phyloP scores from a whole-genome alignment of 1,140 invertebrate genomes.

The Melipona quadrifasciata region DNA sequence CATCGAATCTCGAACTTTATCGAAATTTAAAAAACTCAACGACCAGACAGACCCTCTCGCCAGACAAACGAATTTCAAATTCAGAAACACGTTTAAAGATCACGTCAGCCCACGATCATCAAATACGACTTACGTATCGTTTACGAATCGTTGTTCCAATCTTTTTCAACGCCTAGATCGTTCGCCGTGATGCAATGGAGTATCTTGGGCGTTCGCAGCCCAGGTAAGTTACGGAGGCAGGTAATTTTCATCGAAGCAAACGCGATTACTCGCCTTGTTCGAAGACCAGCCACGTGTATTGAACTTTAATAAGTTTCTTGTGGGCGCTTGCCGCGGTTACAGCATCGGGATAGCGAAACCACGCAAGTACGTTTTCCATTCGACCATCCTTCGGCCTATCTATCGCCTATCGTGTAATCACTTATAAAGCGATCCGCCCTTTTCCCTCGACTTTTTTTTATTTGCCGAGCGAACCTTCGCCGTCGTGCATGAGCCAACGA shows the following conservation, averaged over 20 bases:
- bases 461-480: neutral
- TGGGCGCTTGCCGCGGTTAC: slow-evolving; percentile 36
- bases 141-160: neutral
- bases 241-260: neutral
- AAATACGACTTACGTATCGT: neutral
- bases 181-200: neutral
- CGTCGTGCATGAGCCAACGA: neutral
- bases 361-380: slow-evolving; percentile 41
- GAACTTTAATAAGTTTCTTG: slow-evolving; percentile 55
- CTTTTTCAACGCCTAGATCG: neutral
- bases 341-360: slow-evolving; percentile 45
- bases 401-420: slow-evolving; percentile 36
- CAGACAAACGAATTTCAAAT: neutral
- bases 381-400: slow-evolving; percentile 9
- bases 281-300: slow-evolving; percentile 10
- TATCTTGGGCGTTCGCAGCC: neutral
- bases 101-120: neutral
- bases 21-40: neutral
- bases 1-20: neutral
- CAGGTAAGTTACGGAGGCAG: slow-evolving; percentile 6
- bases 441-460: slow-evolving; percentile 32
- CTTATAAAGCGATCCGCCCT: slow-evolving; percentile 49
- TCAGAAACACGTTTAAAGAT: neutral
- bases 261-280: slow-evolving; percentile 20
- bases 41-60: no score